phyloP scores from a whole-genome alignment of 2,113 vertebrate species.

The Pipra filicauda region DNA sequence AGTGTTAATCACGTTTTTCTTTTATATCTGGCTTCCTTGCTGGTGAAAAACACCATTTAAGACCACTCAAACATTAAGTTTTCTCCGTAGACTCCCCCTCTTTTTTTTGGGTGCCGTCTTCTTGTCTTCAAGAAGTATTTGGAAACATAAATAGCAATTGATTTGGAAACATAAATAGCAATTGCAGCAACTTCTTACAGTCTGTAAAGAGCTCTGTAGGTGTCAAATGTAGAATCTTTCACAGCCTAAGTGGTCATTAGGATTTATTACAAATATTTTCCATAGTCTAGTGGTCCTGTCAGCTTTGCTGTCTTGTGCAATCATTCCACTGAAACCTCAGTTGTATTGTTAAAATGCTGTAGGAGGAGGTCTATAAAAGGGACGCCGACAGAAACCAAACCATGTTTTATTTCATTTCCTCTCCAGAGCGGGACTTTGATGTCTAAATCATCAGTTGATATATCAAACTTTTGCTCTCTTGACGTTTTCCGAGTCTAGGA shows the following conservation, averaged over 20 bases:
- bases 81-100: background rate
- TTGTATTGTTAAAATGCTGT: background rate
- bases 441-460: background rate
- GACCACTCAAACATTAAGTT: background rate
- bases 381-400: background rate
- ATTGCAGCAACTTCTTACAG: background rate
- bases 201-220: background rate
- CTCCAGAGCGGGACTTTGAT: background rate
- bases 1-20: background rate
- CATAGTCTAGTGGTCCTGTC: background rate
- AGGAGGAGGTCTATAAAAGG: background rate
- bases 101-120: background rate
- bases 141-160: background rate
- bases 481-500: background rate
- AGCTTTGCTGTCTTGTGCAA: background rate
- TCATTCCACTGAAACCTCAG: background rate
- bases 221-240: background rate
- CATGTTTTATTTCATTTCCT: background rate
- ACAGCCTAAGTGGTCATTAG: background rate
- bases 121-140: background rate
- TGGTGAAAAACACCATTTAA: background rate
- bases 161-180: background rate
- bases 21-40: background rate
- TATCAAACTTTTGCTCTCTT: background rate
- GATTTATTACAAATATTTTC: background rate